Evolutionary conservation across 2,797 vertebrate species (phyloP), one percentile per base, ranked within the genome.

Genomic region (Microhierax caerulescens): DNA sequence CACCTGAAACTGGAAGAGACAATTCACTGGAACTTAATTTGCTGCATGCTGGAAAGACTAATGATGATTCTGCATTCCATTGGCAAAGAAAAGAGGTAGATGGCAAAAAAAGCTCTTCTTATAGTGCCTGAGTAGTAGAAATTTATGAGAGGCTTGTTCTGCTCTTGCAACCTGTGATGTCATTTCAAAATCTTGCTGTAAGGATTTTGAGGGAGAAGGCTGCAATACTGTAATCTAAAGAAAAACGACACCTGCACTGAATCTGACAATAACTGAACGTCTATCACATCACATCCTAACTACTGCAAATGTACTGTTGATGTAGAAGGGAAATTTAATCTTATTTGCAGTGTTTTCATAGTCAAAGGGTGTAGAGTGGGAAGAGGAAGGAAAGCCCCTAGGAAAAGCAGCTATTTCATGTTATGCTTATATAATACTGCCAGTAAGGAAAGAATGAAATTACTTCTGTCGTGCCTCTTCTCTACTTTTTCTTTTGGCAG

Each of bases 1-100:
- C 85, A 94, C 96, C 96, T 96, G 93, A 95, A 94, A 93, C 88
- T 83, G 96, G 82, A 85, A 75, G 79, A 96, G 86, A 88, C 93
- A 90, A 92, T 96, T 97, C 92, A 65, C 54, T 90, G 88, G 72
- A 90, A 94, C 92, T 97, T 97, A 94, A 96, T 97, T 95, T 95
- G 96, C 89, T 94, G 89, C 78, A 68, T 94, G 80, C 75, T 96
- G 90, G 74, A 96, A 95, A 97, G 93, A 95, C 91, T 96, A 95
- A 95, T 95, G 94, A 92, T 93, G 93, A 85, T 96, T 96, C 93
- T 88, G 96, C 50, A 84, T 93, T 95, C 87, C 59, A 61, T 57
- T 96, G 96, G 94, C 95, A 95, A 94, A 96, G 93, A 88, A 91
- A 95, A 85, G 72, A 88, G 95, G 91, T 96, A 87, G 88, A 88